Evolutionary conservation across 2,888 invertebrate genomes (phyloP).

Genomic region (Cepaea hortensis): DNA sequence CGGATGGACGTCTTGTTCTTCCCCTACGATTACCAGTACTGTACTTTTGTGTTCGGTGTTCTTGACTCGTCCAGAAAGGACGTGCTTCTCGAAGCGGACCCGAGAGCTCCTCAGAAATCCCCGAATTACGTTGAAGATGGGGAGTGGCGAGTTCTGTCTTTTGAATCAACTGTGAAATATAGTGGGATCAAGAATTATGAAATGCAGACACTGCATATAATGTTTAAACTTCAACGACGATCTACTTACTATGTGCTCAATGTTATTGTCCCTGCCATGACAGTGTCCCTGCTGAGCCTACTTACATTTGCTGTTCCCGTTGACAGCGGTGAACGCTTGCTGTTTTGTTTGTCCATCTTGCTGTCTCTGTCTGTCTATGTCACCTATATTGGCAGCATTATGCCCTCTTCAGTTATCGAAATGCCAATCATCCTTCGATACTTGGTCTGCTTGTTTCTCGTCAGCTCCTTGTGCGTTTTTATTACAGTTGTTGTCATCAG

Average conservation of each 20-base stretch:
- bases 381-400: constrained; percentile 33
- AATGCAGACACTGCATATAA: constrained; percentile 16
- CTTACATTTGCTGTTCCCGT: constrained; percentile 41
- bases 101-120: neutral
- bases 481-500: constrained; percentile 17
- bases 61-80: constrained; percentile 23
- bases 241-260: constrained; percentile 22
- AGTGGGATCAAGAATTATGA: constrained; percentile 6
- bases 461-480: constrained; percentile 25
- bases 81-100: neutral
- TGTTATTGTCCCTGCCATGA: constrained; percentile 21
- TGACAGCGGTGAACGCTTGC: constrained; percentile 41
- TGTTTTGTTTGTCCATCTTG: constrained; percentile 31
- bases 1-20: constrained; percentile 45
- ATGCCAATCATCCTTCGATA: constrained; percentile 38
- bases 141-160: neutral
- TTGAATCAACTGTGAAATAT: neutral
- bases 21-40: constrained; percentile 38
- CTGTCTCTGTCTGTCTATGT: constrained; percentile 45
- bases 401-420: constrained; percentile 44
- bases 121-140: constrained; percentile 2
- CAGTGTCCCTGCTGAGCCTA: constrained; percentile 34
- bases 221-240: constrained; percentile 12
- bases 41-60: constrained; percentile 13
- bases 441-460: constrained; percentile 17